Conservation (phyloP, 2,888 invertebrate genomes). For the Lasioglossum marginatum region DNA sequence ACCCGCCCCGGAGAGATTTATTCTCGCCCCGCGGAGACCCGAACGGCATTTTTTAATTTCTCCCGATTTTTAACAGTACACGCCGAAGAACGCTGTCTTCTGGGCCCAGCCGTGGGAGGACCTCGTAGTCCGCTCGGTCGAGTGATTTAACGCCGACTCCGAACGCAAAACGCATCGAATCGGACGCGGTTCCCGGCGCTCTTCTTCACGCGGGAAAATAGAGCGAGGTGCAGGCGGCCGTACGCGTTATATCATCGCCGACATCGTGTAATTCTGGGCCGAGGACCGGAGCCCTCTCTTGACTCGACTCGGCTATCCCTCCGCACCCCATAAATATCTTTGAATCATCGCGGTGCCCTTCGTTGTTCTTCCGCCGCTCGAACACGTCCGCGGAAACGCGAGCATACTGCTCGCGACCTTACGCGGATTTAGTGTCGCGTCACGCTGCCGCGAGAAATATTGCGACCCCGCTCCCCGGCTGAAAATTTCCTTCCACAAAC, state of each 20-base stretch:
- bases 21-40: constrained; percentile 21
- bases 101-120: constrained; percentile 18
- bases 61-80: neutral
- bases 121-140: neutral
- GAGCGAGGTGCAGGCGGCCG: neutral
- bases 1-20: constrained; percentile 59
- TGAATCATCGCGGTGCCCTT: constrained; percentile 78
- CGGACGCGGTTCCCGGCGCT: constrained; percentile 11
- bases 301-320: constrained; percentile 69
- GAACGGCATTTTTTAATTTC: neutral
- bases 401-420: constrained; percentile 56
- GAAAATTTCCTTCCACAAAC: neutral
- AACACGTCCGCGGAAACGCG: constrained; percentile 62
- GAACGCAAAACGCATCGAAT: constrained; percentile 18
- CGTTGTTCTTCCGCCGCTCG: constrained; percentile 62
- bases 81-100: neutral
- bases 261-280: constrained; percentile 80
- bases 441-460: constrained; percentile 24
- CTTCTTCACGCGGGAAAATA: constrained; percentile 31
- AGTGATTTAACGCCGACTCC: constrained; percentile 55
- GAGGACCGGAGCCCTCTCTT: constrained; percentile 67
- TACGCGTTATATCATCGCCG: constrained; percentile 77
- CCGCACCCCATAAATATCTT: constrained; percentile 81
- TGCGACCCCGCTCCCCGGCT: neutral
- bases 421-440: constrained; percentile 21